A percentile compares a stretch with the other conserved stretches of the same genome.
These are phyloP conservation scores for Erebia ligea DNA, from an alignment of 2,888 invertebrate species.

Conservation along the genomic window DNA sequence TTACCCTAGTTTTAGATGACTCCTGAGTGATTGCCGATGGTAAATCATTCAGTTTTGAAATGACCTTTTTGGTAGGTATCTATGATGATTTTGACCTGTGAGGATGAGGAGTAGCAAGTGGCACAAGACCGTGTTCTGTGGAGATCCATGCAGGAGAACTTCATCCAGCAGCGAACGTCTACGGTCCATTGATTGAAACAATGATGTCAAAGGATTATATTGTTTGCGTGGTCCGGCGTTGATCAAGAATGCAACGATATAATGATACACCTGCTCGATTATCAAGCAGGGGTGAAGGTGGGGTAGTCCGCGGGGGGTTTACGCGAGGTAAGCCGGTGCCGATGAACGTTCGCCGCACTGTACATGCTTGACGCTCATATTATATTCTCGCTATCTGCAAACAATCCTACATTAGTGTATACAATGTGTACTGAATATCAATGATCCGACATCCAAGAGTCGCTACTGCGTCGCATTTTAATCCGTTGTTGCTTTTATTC, in stretches of 20 bases:
- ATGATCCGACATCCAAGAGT: conserved; percentile 28
- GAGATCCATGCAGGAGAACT: no score
- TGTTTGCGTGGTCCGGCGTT: not conserved
- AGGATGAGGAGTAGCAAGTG: no score
- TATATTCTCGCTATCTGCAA: conserved; percentile 34
- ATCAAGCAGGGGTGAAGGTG: conserved; percentile 25
- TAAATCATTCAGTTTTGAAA: no score
- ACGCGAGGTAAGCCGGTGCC: conserved; percentile 35
- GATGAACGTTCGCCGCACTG: conserved; percentile 35
- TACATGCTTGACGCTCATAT: conserved; percentile 19
- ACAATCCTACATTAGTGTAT: conserved; percentile 27
- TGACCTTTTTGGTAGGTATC: no score
- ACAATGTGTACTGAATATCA: conserved; percentile 39
- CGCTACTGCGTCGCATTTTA: conserved; percentile 34
- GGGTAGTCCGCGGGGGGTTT: conserved; percentile 30
- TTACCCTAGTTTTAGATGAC: no score
- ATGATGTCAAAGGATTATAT: not conserved
- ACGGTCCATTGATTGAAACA: no score
- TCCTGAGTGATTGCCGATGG: no score
- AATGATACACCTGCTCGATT: conserved; percentile 23
- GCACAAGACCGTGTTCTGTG: no score
- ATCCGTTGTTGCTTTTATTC: conserved; percentile 26
- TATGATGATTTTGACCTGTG: no score
- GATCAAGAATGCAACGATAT: conserved; percentile 13
- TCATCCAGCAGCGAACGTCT: no score